Conservation (phyloP, 2,888 invertebrate genomes). For the Athripsodes cinereus region DNA sequence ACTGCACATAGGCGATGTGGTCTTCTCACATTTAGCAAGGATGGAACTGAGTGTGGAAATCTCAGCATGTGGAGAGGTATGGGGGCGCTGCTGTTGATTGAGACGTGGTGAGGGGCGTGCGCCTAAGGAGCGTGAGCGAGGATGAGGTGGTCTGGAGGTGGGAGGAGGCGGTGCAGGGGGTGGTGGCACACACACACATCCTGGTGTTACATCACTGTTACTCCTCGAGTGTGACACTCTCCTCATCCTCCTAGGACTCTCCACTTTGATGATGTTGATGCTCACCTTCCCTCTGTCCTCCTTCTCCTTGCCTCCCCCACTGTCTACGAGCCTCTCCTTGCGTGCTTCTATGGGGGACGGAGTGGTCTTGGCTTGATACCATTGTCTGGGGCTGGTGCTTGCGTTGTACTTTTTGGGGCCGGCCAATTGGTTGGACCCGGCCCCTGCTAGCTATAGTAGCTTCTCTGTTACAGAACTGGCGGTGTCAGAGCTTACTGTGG, state of each 20-base stretch:
- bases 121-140: constrained; percentile 33
- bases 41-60: constrained; percentile 29
- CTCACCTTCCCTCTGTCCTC: constrained; percentile 37
- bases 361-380: constrained; percentile 33
- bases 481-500: constrained; percentile 58
- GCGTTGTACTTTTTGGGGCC: constrained; percentile 36
- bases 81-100: constrained; percentile 31
- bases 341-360: constrained; percentile 34
- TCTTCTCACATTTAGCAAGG: constrained; percentile 27
- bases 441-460: constrained; percentile 68
- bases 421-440: constrained; percentile 46
- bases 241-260: constrained; percentile 39
- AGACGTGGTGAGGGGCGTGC: constrained; percentile 32
- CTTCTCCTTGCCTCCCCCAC: constrained; percentile 28
- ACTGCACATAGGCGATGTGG: constrained; percentile 28
- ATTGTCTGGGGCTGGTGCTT: constrained; percentile 12
- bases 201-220: constrained; percentile 45
- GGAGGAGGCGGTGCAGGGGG: constrained; percentile 27
- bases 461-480: constrained; percentile 68
- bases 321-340: constrained; percentile 32
- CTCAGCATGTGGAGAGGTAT: constrained; percentile 30
- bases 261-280: constrained; percentile 44
- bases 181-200: constrained; percentile 37
- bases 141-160: constrained; percentile 24
- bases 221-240: constrained; percentile 46